Base-by-base conservation (phyloP, 2,113 vertebrate species). In the Bucco capensis region DNA sequence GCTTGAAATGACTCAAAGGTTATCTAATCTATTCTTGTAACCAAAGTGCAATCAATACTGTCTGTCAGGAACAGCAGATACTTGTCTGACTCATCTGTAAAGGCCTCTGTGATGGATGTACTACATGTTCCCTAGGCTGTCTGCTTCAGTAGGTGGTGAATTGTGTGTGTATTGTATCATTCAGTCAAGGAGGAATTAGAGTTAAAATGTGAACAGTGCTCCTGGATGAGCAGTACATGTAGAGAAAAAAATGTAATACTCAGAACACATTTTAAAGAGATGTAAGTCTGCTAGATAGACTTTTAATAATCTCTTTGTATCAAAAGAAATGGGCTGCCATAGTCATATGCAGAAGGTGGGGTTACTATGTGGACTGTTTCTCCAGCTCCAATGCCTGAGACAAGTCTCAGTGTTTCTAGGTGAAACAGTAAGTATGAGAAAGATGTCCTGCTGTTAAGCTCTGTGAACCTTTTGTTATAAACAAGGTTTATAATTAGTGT, bases 81-180 rank as follows among this genome's bases (percentile, higher is more conserved):
- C 37, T 94, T 89, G 62, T 83, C 84, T 92, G 82, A 89, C 54
- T 94, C 54, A 42, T 62, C 62, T 85, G 33, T 70, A 27, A 69
- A 54, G 42, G 50, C 78, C 28, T 87, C 46, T 89, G 19, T 81
- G 71, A 38, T 73, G 57, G 42, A 69, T 28, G 28, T 25, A 30
- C 54, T 82, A 16, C 54, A 12, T 53, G 37, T 79, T 89, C 42
- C 25, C 33, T 82, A 40, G 50, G 40, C 66, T 85, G 5, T 69
- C 84, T 79, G 31, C 78, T 85, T 83, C 62, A 83, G 66, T 44
- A 66, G n/a, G 67, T 78, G n/a, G 6, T 82, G 80, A 70, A 50
- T 50, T 86, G 50, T 4, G 0, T 37, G 19, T 50, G 2, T 82
- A 37, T 84, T 25, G 8, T 72, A 57, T 75, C 31, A 60, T 1